Conservation (phyloP, 2,888 invertebrate genomes). For the Drosophila nr. perissopoda region DNA sequence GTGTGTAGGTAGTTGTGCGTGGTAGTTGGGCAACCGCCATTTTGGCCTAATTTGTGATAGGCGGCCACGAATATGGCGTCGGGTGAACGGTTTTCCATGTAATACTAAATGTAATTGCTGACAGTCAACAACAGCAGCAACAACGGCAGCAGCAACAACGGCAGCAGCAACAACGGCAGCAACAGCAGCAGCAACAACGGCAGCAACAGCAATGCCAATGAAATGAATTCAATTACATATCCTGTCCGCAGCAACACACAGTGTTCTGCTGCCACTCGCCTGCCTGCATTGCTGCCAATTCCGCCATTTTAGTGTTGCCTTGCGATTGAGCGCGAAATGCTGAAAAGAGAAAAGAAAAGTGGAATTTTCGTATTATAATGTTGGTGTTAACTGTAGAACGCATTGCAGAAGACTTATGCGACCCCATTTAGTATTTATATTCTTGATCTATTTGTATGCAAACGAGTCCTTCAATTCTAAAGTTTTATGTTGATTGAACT, state of each 20-base stretch:
- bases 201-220: constrained; percentile 22
- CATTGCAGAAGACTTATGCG: not conserved
- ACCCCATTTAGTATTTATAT: not conserved
- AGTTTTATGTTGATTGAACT: not conserved
- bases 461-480: not conserved
- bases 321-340: not conserved
- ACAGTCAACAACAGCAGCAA: constrained; percentile 2
- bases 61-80: constrained; percentile 1
- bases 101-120: constrained; percentile 55
- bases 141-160: constrained; percentile 4
- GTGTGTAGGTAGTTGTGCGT: not conserved
- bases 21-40: not conserved
- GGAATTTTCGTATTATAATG: not conserved
- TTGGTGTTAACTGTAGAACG: not conserved
- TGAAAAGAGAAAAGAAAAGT: not conserved
- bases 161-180: constrained; percentile 4
- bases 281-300: constrained; percentile 1
- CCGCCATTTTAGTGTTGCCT: not conserved
- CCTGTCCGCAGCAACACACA: constrained; percentile 15
- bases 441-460: not conserved
- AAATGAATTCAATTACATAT: constrained; percentile 57
- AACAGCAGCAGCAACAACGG: constrained; percentile 9
- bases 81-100: constrained; percentile 24
- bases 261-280: not conserved
- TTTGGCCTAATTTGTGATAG: constrained; percentile 13